Conservation (phyloP, 2,888 invertebrate species). For the Oligia strigilis region DNA sequence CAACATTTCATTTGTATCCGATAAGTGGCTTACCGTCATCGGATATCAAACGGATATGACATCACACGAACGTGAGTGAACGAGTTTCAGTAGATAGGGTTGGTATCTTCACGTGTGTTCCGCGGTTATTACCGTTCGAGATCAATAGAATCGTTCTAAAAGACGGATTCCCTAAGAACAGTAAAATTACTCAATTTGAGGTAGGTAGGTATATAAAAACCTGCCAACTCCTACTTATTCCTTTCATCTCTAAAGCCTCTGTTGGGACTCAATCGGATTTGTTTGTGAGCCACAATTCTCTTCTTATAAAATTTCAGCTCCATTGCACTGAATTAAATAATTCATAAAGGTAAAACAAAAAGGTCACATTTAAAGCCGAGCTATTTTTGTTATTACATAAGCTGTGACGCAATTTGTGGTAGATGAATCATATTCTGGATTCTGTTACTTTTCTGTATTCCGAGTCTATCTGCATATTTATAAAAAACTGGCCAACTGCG, state of each 20-base stretch:
- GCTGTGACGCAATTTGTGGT: neutral
- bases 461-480: too few species aligned
- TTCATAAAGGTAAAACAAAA: too few species aligned
- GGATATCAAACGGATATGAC: conserved; percentile 61
- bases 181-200: neutral
- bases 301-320: neutral
- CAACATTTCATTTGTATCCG: conserved; percentile 65
- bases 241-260: neutral
- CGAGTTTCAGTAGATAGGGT: conserved; percentile 35
- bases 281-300: neutral
- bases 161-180: conserved; percentile 1
- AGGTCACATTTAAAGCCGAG: neutral
- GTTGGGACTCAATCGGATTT: neutral
- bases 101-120: conserved; percentile 1
- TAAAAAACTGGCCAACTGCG: too few species aligned
- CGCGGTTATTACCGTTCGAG: neutral
- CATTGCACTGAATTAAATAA: too few species aligned
- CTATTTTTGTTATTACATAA: neutral
- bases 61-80: conserved; percentile 48
- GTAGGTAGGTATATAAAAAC: neutral
- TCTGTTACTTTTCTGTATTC: too few species aligned
- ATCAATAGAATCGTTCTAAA: neutral
- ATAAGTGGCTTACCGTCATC: conserved; percentile 63
- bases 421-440: neutral
- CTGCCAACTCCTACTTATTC: neutral